Evolutionary conservation across 2,888 invertebrate genomes (phyloP).

Genomic region (Sepiola atlantica): DNA sequence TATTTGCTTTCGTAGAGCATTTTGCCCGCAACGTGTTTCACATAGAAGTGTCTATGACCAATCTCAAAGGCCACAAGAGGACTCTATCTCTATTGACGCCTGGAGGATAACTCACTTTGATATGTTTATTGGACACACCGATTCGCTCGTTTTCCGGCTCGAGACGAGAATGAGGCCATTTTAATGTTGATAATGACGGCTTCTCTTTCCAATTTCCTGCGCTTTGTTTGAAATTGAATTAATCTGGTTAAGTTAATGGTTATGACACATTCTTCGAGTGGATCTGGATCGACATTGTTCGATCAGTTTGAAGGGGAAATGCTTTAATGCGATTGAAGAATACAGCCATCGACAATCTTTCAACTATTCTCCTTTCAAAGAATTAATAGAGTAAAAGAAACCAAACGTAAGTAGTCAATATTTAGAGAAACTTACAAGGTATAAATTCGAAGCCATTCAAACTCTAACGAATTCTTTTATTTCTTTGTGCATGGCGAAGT

Average conservation of each 20-base stretch:
- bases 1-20: background rate
- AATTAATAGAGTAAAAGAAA: background rate
- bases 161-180: background rate
- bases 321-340: background rate
- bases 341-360: background rate
- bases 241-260: slow-evolving; percentile 32
- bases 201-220: background rate
- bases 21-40: background rate
- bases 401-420: background rate
- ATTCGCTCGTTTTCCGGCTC: background rate
- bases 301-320: background rate
- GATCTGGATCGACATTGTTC: background rate
- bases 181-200: background rate
- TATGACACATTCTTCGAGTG: background rate
- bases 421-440: background rate
- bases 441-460: background rate
- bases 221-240: background rate
- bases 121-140: background rate
- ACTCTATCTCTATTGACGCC: background rate
- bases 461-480: background rate
- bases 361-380: background rate
- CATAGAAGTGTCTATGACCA: background rate
- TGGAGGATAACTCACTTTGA: background rate
- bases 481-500: background rate
- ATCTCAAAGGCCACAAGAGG: background rate